Base-by-base conservation (phyloP, 2,888 invertebrate genomes). In the Gastrophysa polygoni region DNA sequence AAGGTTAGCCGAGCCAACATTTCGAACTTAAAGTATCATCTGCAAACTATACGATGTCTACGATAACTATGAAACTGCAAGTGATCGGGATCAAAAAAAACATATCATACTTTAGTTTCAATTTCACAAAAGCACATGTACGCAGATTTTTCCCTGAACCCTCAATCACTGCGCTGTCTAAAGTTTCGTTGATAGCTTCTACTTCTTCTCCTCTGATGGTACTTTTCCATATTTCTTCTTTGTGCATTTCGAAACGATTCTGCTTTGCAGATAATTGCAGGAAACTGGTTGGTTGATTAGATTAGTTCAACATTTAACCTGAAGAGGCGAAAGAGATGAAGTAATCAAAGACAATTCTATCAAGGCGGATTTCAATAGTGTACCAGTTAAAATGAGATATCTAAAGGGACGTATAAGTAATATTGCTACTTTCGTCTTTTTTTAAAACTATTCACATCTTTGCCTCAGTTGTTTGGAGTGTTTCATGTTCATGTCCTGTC, bases 401-500 rank as follows among this genome's bases (percentile, higher is more conserved):
- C n/a, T 3, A 34, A 21, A 11, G 17, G 18, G 28, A 28, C 50
- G 61, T 54, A 43, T 28, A 61, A 57, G 34, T 11, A 2, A 10
- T 10, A 21, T 61, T 11, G 59, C 24, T 49, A 20, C 63, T 32
- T 58, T 3, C 58, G 57, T 38, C 52, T 47, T 46, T 59, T n/a
- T 50, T 38, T 38, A 14, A 61, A 70, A 68, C 69, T 71, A 72
- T 68, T 70, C 66, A 69, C 60, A 66, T 70, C 68, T 67, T 68
- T 71, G 67, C n/a, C 68, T 69, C 71, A 71, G 75, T 75, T 75
- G 73, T 69, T 67, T 73, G 70, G 70, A 69, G 71, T 71, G 72
- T 75, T 73, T 75, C 38, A 71, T 72, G 74, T 73, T 75, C 38
- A 38, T 11, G 38, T 38, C 38, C 14, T 38, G 38, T 14, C 38